Evolutionary conservation across 2,888 invertebrate genomes (phyloP).

Genomic region (Pristionchus fissidentatus): DNA sequence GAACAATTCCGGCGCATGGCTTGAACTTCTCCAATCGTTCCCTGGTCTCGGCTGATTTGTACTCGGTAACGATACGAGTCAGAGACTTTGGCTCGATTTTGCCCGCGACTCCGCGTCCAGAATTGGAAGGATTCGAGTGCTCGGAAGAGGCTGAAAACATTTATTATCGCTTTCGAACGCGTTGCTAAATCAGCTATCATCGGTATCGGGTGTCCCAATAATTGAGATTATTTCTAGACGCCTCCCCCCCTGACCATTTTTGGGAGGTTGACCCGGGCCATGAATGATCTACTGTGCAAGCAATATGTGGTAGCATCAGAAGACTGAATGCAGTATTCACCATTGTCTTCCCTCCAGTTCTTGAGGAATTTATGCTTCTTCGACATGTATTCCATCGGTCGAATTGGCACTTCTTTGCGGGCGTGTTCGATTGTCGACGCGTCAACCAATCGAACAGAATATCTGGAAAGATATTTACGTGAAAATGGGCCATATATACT

Average conservation of each 20-base stretch:
- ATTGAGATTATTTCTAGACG: too few species aligned
- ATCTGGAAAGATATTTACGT: not conserved
- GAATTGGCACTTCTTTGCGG: not conserved
- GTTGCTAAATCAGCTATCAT: too few species aligned
- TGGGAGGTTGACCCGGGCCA: too few species aligned
- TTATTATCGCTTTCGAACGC: too few species aligned
- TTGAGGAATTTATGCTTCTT: constrained; percentile 50
- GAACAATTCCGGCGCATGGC: constrained; percentile 59
- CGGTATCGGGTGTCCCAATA: too few species aligned
- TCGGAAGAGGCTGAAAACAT: not conserved
- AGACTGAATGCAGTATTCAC: too few species aligned
- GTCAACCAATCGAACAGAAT: constrained; percentile 47
- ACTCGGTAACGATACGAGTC: constrained; percentile 15
- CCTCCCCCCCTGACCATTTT: too few species aligned
- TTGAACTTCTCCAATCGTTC: constrained; percentile 59
- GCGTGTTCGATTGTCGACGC: constrained; percentile 9
- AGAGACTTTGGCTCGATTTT: constrained; percentile 22
- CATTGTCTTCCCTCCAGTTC: constrained; percentile 48
- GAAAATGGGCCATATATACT: not conserved
- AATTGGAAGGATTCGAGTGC: not conserved
- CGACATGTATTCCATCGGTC: constrained; percentile 27
- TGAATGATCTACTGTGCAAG: too few species aligned
- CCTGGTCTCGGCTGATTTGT: constrained; percentile 48
- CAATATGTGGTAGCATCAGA: too few species aligned
- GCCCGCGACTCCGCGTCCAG: not conserved